Conservation (phyloP, 1,140 invertebrate genomes). For the Acromyrmex heyeri region DNA sequence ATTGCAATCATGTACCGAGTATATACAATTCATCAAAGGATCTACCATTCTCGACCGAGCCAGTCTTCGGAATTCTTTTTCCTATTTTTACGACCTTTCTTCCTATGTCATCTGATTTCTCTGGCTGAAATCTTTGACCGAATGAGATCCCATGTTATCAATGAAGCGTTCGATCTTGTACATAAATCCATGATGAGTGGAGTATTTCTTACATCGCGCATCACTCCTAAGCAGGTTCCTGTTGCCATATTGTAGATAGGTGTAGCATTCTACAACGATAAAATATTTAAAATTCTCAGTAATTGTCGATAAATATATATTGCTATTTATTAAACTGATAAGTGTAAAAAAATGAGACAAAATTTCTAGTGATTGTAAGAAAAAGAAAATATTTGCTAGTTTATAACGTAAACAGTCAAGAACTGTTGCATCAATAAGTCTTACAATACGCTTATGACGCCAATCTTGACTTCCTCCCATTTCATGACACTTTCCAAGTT, state of each 20-base stretch:
- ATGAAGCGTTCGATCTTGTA: constrained; percentile 86
- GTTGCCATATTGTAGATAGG: constrained; percentile 95
- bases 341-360: not conserved
- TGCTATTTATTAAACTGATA: not conserved
- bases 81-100: constrained; percentile 29
- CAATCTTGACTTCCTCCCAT: constrained; percentile 96
- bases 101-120: constrained; percentile 77
- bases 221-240: constrained; percentile 92
- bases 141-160: constrained; percentile 92
- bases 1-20: not conserved
- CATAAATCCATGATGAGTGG: constrained; percentile 91
- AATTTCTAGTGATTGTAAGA: not conserved
- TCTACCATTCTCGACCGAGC: constrained; percentile 24
- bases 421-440: constrained; percentile 46
- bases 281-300: constrained; percentile 14
- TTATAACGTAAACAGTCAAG: constrained; percentile 15
- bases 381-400: constrained; percentile 25
- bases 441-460: constrained; percentile 91
- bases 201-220: constrained; percentile 86
- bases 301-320: not conserved
- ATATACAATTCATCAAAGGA: constrained; percentile 29
- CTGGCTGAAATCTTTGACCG: constrained; percentile 80
- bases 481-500: constrained; percentile 96
- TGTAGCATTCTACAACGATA: constrained; percentile 88
- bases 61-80: constrained; percentile 32